Evolutionary conservation across 2,797 vertebrate species (phyloP).

Genomic region (Odontamblyopus lacepedii): DNA sequence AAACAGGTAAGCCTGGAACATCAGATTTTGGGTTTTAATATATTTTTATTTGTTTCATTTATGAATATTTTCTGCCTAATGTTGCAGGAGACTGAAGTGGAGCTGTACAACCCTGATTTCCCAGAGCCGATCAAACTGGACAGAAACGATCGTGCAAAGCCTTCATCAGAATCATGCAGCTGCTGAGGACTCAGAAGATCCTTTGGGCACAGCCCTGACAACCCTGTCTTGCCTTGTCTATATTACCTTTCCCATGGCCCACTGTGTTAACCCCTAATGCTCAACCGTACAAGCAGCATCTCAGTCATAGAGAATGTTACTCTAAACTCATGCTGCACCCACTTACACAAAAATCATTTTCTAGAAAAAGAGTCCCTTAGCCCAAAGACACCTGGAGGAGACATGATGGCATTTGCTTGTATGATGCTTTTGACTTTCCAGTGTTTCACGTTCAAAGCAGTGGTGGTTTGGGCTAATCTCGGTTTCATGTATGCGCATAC

Average conservation of each 20-base stretch:
- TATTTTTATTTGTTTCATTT: neutral
- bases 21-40: neutral
- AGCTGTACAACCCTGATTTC: conserved; percentile 96
- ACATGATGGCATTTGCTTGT: conserved; percentile 56
- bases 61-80: neutral
- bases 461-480: conserved; percentile 50
- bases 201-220: conserved; percentile 46
- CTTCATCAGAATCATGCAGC: conserved; percentile 92
- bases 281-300: conserved; percentile 69
- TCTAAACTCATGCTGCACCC: conserved; percentile 58
- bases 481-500: conserved; percentile 25
- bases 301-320: conserved; percentile 68
- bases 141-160: conserved; percentile 92
- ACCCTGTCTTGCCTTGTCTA: conserved; percentile 80
- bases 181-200: conserved; percentile 86
- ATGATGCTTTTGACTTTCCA: conserved; percentile 51
- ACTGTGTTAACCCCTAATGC: conserved; percentile 55
- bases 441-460: conserved; percentile 50
- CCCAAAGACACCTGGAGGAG: conserved; percentile 67
- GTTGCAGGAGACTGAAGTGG: conserved; percentile 94
- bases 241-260: conserved; percentile 48
- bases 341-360: conserved; percentile 64
- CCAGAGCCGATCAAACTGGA: conserved; percentile 98
- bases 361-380: conserved; percentile 60
- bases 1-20: conserved; percentile 86